Conservation (phyloP, 2,113 vertebrate species). For the Geothlypis trichas region DNA sequence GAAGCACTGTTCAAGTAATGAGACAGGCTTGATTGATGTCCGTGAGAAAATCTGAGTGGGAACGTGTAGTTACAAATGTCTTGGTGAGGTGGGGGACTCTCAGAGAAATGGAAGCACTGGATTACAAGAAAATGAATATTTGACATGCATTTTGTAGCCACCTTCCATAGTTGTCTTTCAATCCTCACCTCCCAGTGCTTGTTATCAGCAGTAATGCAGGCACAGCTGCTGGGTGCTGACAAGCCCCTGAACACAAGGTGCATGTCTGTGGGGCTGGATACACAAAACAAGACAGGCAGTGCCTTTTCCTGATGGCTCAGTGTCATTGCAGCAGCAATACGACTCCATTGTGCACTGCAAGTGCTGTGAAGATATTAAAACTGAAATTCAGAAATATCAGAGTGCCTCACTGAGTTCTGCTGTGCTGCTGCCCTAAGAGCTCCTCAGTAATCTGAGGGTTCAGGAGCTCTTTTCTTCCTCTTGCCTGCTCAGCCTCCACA, state of each 20-base stretch:
- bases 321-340: not conserved
- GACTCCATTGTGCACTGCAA: not conserved
- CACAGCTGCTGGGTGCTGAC: not conserved
- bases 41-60: not conserved
- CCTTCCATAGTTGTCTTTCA: not conserved
- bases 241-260: not conserved
- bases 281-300: not conserved
- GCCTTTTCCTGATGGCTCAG: not conserved
- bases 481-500: not conserved
- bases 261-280: not conserved
- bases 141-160: not conserved
- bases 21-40: not conserved
- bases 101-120: not conserved
- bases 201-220: conserved; percentile 29
- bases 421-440: not conserved
- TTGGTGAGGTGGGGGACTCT: not conserved
- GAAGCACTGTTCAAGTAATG: not conserved
- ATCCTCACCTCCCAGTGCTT: not conserved
- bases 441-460: not conserved
- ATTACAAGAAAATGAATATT: conserved; percentile 15
- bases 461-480: not conserved
- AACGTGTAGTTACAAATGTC: not conserved
- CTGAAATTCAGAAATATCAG: not conserved
- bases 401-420: not conserved
- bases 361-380: not conserved